Evolutionary conservation across 1,140 invertebrate genomes (phyloP), one percentile per base, ranked within the genome.

Genomic region (Cyphomyrmex costatus): DNA sequence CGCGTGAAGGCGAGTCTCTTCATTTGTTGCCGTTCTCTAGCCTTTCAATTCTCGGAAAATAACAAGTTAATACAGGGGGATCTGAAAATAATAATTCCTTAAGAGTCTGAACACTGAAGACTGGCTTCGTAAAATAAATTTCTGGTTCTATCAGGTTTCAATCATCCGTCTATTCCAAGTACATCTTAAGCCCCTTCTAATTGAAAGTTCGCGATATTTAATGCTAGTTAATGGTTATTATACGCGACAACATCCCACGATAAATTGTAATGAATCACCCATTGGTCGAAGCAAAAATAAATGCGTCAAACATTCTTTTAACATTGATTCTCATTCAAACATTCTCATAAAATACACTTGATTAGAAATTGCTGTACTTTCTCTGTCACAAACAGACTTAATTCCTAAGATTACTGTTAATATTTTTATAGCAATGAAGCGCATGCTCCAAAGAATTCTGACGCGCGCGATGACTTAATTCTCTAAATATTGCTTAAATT

Each of bases 401-500:
- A 60, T 73, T 73, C 65, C 10, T 24, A 36, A 71, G 65, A 58
- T 56, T 53, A 42, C 12, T n/a, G 12, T 2, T 7, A 14, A 12
- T n/a, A 46, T 21, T 73, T 73, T 73, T 42, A 60, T 58, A 46
- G 24, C 33, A 10, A 46, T 51, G 14, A 36, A n/a, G 10, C 42
- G 19, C 6, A 30, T 4, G n/a, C 30, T 46, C n/a, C n/a, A 46
- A 36, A 33, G n/a, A 74, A 33, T 33, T 56, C 30, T 74, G 27
- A 71, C 27, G 27, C 21, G 49, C 10, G 19, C 7, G 27, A 71
- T n/a, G 27, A 71, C 14, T 30, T 30, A 71, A 71, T 71, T 53
- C 5, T 30, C 4, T 71, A n/a, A 71, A 49, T 42, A 51, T 71
- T 19, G 2, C 27, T 65, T n/a, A 65, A 90, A 80, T 87, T 90